Percentiles rank a stretch among this genome's conserved stretches.
Evolutionary conservation across 2,113 vertebrate genomes (phyloP).

Genomic region (Lanius ludovicianus): DNA sequence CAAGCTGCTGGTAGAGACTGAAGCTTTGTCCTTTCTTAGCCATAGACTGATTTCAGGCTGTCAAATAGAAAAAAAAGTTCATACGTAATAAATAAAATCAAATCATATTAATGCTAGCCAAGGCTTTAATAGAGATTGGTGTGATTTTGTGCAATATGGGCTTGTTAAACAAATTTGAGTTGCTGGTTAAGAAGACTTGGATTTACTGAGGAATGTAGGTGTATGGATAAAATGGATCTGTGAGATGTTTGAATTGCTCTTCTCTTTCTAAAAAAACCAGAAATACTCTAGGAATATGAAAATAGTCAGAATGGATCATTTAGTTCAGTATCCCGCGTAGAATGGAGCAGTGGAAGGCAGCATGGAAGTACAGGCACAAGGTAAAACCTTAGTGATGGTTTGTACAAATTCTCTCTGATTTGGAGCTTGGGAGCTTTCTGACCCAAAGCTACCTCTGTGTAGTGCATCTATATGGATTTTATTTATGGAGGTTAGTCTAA

Average conservation of each 20-base stretch:
- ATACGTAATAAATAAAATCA: not conserved
- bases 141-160: not conserved
- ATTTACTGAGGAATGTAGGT: not conserved
- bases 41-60: not conserved
- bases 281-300: not conserved
- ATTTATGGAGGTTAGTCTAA: not conserved
- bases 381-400: not conserved
- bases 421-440: not conserved
- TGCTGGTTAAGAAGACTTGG: not conserved
- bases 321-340: rapidly evolving
- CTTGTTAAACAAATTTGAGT: not conserved
- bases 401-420: not conserved
- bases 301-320: not conserved
- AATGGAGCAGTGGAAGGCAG: not conserved
- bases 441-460: not conserved
- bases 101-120: not conserved
- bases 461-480: not conserved
- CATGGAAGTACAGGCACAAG: not conserved
- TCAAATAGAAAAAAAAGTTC: not conserved
- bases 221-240: not conserved
- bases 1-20: not conserved
- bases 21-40: not conserved
- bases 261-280: not conserved
- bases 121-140: not conserved
- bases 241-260: not conserved